Base-by-base conservation (phyloP, 2,797 vertebrate species). In the Spinibarbus caldwelli region DNA sequence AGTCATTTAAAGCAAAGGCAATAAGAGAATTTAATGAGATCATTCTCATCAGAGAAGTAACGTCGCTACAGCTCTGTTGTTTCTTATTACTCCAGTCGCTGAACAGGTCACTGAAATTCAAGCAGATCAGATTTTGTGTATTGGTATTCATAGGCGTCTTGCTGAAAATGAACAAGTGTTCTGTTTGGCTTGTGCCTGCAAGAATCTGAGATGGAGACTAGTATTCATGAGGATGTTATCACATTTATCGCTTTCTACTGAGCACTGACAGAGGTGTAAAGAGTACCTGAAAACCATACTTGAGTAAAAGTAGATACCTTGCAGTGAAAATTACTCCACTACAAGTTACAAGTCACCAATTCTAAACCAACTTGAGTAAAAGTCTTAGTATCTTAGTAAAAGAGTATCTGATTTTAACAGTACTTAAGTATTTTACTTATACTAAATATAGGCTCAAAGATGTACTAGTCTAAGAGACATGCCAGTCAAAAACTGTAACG, bases 81-180 rank as follows among this genome's bases (percentile, higher is more conserved):
- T 83, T 17, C 21, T 73, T 49, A 64, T 81, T 29, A 45, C 3
- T 17, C 4, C 17, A 9, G 10, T 72, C 4, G 52, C 38, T 64
- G 54, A 47, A 47, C n/a, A n/a, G n/a, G n/a, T n/a, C n/a, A 2
- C 29, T 36, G 41, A 47, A 36, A 49, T 59, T 62, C 31, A 76
- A 62, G 34, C 31, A 1, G 68, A 76, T 84, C 70, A 54, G 52
- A 68, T 45, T 38, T 45, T 71, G n/a, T 78, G 49, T 75, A 21
- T 66, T 66, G 21, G 17, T 67, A 79, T 86, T 82, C 72, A 47
- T n/a, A 34, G 38, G 11, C 49, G 1, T 52, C 64, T 47, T n/a
- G 17, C 29, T 57, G 52, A 82, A 66, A 86, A 66, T 82, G 17
- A 82, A 71, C 73, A 86, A 78, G 70, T 77, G 77, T 84, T 78